Evolutionary conservation across 2,113 vertebrate genomes (phyloP).

Genomic region (Nycticryphes semicollaris): DNA sequence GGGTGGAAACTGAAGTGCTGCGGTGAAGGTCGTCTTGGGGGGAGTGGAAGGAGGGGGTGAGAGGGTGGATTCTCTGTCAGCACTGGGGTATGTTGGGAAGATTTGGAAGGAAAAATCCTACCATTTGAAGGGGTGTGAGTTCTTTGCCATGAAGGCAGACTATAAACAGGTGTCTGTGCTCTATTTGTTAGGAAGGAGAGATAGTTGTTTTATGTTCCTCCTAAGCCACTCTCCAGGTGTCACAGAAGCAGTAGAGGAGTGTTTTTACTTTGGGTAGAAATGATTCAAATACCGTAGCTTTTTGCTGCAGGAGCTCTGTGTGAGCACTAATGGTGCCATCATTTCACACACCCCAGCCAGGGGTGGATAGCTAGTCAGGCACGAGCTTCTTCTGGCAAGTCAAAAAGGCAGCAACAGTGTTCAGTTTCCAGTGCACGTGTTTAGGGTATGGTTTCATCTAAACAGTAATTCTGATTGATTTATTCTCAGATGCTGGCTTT

Average conservation of each 20-base stretch:
- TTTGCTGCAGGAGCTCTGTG: background rate
- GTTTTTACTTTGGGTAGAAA: accelerated
- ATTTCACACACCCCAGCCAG: accelerated
- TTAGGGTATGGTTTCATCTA: background rate
- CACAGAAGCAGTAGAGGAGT: accelerated
- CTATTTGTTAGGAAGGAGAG: background rate
- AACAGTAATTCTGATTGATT: background rate
- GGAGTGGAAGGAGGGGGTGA: too few species aligned
- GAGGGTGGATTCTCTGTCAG: background rate
- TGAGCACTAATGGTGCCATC: too few species aligned
- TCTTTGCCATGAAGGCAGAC: too few species aligned
- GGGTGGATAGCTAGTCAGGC: accelerated
- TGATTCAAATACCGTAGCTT: background rate
- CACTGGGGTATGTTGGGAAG: background rate
- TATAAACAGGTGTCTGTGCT: accelerated
- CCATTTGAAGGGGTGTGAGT: background rate
- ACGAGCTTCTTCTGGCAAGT: background rate
- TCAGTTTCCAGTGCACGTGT: accelerated
- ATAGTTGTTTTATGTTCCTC: background rate
- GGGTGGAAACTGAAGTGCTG: background rate
- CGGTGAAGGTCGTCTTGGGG: accelerated
- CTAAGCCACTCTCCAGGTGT: too few species aligned
- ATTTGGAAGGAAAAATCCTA: background rate
- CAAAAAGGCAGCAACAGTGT: accelerated
- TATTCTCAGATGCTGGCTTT: conserved; percentile 84